These are phyloP conservation scores for Astyanax mexicanus DNA, from an alignment of 2,797 vertebrate genomes.

Conservation along the genomic window DNA sequence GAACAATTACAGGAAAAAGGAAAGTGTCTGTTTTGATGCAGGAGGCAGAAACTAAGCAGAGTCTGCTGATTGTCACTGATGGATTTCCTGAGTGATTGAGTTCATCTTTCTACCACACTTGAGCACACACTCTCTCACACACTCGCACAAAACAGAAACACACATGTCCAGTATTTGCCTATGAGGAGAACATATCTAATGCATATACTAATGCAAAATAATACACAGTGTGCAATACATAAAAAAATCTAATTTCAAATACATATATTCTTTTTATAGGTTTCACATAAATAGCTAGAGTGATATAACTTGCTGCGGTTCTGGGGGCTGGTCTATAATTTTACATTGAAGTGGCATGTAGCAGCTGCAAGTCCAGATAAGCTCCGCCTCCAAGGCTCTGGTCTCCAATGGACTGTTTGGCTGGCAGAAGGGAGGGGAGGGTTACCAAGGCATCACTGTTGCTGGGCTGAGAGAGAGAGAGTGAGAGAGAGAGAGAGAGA, in stretches of 20 bases:
- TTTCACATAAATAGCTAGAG: slow-evolving; percentile 76
- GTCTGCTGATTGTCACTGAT: slow-evolving; percentile 26
- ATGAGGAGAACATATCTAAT: slow-evolving; percentile 61
- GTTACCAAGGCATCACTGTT: slow-evolving; percentile 73
- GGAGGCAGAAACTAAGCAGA: slow-evolving; percentile 10
- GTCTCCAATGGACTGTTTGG: slow-evolving; percentile 72
- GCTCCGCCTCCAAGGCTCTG: slow-evolving; percentile 59
- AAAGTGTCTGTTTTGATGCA: slow-evolving; percentile 25
- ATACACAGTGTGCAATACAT: slow-evolving; percentile 81
- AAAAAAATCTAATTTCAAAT: slow-evolving; percentile 73
- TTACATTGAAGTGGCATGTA: slow-evolving; percentile 34
- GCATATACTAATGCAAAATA: slow-evolving; percentile 64
- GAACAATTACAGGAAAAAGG: neutral
- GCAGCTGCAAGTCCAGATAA: slow-evolving; percentile 64
- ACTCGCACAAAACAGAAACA: slow-evolving; percentile 29
- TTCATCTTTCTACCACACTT: slow-evolving; percentile 15
- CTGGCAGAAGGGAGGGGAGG: slow-evolving; percentile 71
- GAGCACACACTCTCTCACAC: slow-evolving; percentile 33
- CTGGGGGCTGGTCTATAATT: slow-evolving; percentile 36
- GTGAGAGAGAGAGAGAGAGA: slow-evolving; percentile 7
- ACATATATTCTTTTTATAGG: slow-evolving; percentile 71
- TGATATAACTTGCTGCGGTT: slow-evolving; percentile 52
- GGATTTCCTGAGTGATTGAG: slow-evolving; percentile 52
- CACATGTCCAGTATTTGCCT: slow-evolving; percentile 29
- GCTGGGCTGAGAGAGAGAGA: slow-evolving; percentile 48